A percentile compares a stretch with the other conserved stretches of the same genome.
phyloP scores from a whole-genome alignment of 2,113 vertebrate species.

The Anolis sagrei region DNA sequence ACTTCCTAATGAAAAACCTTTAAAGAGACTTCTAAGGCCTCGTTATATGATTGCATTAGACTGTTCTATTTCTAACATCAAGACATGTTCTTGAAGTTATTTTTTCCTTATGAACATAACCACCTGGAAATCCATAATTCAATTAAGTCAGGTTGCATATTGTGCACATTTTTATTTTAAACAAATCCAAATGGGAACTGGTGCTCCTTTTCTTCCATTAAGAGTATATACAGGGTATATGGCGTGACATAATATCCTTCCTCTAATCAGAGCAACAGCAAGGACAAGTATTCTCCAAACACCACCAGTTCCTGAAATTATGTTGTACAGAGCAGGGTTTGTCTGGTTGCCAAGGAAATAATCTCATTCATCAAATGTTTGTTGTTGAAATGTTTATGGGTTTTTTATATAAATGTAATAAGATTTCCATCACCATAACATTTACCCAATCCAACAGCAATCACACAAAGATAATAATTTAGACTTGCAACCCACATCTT shows the following conservation, averaged over 20 bases:
- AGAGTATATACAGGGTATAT: constrained; percentile 70
- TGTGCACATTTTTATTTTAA: constrained; percentile 63
- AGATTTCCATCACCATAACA: constrained; percentile 55
- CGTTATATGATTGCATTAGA: not conserved
- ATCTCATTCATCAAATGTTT: constrained; percentile 66
- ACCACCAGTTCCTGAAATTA: constrained; percentile 69
- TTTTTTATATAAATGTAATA: constrained; percentile 63
- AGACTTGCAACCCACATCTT: constrained; percentile 1
- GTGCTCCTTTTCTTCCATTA: constrained; percentile 70
- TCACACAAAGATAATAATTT: constrained; percentile 27
- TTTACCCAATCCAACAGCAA: constrained; percentile 54
- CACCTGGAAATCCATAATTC: constrained; percentile 24
- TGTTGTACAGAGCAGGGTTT: constrained; percentile 69
- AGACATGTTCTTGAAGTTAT: not conserved
- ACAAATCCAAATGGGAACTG: constrained; percentile 61
- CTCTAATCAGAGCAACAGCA: constrained; percentile 73
- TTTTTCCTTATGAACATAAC: not conserved
- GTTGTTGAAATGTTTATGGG: constrained; percentile 69
- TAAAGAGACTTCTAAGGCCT: not conserved
- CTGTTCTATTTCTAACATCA: not conserved
- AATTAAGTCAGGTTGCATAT: constrained; percentile 32
- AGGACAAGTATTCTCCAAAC: constrained; percentile 77
- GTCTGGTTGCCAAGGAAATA: constrained; percentile 76
- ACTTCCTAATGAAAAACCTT: not conserved
- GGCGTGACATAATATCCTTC: constrained; percentile 84